These are phyloP conservation scores for Malurus alboscapulatus DNA, from an alignment of 2,113 vertebrate genomes.

Conservation along the genomic window DNA sequence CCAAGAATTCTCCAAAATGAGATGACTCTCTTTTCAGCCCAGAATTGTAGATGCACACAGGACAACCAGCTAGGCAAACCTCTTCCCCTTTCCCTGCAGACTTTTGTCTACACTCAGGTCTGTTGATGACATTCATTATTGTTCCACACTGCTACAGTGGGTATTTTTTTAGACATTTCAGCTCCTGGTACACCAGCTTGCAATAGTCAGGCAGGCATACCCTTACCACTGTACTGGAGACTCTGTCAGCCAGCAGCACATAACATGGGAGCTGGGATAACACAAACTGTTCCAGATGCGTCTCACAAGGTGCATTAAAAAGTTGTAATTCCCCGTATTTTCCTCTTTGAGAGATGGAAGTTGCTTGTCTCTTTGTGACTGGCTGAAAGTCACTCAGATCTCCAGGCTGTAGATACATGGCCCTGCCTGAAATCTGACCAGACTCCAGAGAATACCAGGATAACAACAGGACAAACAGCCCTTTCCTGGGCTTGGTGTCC, in stretches of 20 bases:
- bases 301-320: not conserved
- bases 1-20: not conserved
- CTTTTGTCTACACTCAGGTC: not conserved
- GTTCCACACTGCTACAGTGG: not conserved
- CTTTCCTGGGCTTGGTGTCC: not conserved
- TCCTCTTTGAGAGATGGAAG: not conserved
- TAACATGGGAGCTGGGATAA: not conserved
- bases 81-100: not conserved
- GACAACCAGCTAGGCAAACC: not conserved
- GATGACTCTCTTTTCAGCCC: not conserved
- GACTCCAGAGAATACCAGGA: not conserved
- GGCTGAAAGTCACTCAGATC: not conserved
- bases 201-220: not conserved
- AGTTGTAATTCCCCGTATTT: not conserved
- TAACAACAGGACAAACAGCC: not conserved
- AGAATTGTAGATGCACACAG: not conserved
- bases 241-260: fast-evolving
- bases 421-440: not conserved
- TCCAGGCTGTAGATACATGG: not conserved
- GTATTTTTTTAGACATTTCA: not conserved
- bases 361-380: not conserved
- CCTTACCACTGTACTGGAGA: not conserved
- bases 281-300: not conserved
- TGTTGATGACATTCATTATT: not conserved
- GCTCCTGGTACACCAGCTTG: not conserved